A percentile compares a stretch with the other conserved stretches of the same genome.
Evolutionary conservation across 1,140 invertebrate species (phyloP).

Genomic region (Camponotus pennsylvanicus): DNA sequence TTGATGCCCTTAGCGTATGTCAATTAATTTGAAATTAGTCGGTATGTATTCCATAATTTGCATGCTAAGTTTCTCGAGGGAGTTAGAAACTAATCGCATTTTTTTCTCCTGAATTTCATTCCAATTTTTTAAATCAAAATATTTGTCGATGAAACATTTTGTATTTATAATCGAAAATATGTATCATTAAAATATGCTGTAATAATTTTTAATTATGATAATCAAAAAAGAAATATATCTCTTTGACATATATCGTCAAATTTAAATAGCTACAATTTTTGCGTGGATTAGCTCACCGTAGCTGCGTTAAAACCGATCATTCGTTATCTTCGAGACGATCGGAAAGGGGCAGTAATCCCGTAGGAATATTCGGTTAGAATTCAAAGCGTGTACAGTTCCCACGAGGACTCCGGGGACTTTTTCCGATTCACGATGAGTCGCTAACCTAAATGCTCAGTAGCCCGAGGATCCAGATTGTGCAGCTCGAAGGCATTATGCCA

Average conservation of each 20-base stretch:
- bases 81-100: neutral
- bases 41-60: too few relatives aligned
- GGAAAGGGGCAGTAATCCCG: slow-evolving; percentile 42
- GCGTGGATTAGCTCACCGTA: slow-evolving; percentile 30
- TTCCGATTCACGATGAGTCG: slow-evolving; percentile 82
- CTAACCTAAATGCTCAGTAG: slow-evolving; percentile 78
- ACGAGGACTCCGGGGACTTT: slow-evolving; percentile 72
- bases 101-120: neutral
- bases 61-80: neutral
- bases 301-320: slow-evolving; percentile 2
- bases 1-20: slow-evolving; percentile 3
- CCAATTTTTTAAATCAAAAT: neutral
- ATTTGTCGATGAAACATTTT: neutral
- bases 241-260: neutral
- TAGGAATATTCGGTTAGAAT: slow-evolving; percentile 68
- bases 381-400: slow-evolving; percentile 77
- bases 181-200: neutral
- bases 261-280: slow-evolving; percentile 34
- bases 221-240: neutral
- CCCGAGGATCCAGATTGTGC: slow-evolving; percentile 73
- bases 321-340: slow-evolving; percentile 46
- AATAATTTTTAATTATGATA: neutral
- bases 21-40: slow-evolving; percentile 6
- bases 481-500: slow-evolving; percentile 70
- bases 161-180: neutral